Evolutionary conservation across 2,113 vertebrate genomes (phyloP), one percentile per base, ranked within the genome.

Genomic region (Fregetta grallaria): DNA sequence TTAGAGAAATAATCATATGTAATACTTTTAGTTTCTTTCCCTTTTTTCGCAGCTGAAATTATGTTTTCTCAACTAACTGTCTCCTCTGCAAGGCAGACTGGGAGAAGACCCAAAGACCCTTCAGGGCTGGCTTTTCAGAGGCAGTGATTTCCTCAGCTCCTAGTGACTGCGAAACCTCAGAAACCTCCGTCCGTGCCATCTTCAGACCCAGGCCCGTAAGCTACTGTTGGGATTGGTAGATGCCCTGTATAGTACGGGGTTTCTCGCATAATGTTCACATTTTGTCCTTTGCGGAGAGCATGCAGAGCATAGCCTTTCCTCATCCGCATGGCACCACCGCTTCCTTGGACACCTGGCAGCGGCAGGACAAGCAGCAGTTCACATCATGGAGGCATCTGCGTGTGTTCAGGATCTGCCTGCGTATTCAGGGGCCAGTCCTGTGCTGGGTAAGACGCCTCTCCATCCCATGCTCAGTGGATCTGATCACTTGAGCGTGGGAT

Each of bases 321-420:
- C 45, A n/a, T 13, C 66, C 7, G 3, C 40, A 3, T 10, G 47
- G 68, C 47, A 44, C 38, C 49, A 15, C 38, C 6, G 5, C 62
- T 47, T 47, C 52, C 34, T 56, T 5, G 42, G 52, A 32, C 16
- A 4, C 21, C 38, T 4, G 32, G 58, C 32, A 20, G 38, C 47
- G 45, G 56, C 25, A 30, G 56, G 56, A 42, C 11, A 7, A 44
- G 68, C 67, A 16, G 56, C 38, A 36, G 38, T 18, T 52, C 56
- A 3, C 32, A 4, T 15, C 19, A 4, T 5, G 30, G 45, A 52
- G 56, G 67, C 80, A 44, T 10, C 2, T 9, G 7, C 0, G 7
- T 29, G 44, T 15, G 30, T 7, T 30, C 7, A 8, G 52, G 15
- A 23, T 29, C 6, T 11, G 17, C 11, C 71, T 75, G 61, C 4